Percentiles rank a stretch among this genome's conserved stretches.
Evolutionary conservation across 2,888 invertebrate species (phyloP).

Genomic region (Polyommatus iphigenia): DNA sequence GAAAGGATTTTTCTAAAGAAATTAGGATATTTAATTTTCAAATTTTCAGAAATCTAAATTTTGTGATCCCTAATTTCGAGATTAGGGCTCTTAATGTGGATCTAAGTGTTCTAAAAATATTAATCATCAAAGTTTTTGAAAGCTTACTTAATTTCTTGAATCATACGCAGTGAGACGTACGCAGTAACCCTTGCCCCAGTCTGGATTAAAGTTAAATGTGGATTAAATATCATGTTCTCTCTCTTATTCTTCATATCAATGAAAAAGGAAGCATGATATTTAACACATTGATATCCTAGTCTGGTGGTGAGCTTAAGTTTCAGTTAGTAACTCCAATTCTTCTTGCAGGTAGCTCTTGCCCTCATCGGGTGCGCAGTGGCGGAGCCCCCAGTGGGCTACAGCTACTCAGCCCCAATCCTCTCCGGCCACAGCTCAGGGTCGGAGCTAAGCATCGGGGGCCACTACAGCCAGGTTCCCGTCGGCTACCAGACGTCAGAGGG

Average conservation of each 20-base stretch:
- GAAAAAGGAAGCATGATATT: not conserved
- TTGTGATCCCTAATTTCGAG: too few relatives aligned
- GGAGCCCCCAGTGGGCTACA: constrained; percentile 87
- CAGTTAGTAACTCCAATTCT: constrained; percentile 32
- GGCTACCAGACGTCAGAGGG: constrained; percentile 91
- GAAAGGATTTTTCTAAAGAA: not conserved
- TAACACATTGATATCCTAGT: not conserved
- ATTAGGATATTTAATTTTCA: not conserved
- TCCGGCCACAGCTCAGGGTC: constrained; percentile 65
- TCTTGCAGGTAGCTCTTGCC: constrained; percentile 83
- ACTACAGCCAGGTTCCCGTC: constrained; percentile 86
- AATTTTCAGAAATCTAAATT: not conserved
- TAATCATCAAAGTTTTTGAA: not conserved
- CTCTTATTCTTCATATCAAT: not conserved
- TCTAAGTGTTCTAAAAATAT: too few relatives aligned
- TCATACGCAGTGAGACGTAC: too few relatives aligned
- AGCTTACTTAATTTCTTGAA: not conserved
- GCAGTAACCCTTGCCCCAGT: not conserved
- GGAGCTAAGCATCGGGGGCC: constrained; percentile 83
- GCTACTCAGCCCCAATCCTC: constrained; percentile 83
- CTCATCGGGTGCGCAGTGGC: constrained; percentile 87
- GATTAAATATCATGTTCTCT: not conserved
- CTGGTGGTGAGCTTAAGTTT: not conserved
- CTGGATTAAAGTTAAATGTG: not conserved
- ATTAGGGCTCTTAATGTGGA: too few relatives aligned